Base-by-base conservation (phyloP, 1,140 invertebrate genomes). In the Zelostemma sp. region DNA sequence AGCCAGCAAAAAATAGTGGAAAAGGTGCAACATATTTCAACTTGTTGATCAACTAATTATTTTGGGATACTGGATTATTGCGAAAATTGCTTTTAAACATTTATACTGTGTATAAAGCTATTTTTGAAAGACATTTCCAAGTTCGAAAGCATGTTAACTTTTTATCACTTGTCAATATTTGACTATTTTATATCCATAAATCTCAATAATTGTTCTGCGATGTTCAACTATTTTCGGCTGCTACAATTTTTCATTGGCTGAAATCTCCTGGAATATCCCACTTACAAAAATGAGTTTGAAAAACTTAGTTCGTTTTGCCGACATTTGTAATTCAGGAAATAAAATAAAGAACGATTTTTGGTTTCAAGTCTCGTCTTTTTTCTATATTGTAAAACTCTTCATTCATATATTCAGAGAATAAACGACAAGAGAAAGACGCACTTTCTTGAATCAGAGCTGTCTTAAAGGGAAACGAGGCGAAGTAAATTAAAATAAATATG, bases 21-120 rank as follows among this genome's bases (percentile, higher is more conserved):
- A 86, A 90, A 66, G 96, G 95, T 15, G 92, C 93, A n/a, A 92
- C 95, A 1, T 93, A 94, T 81, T 93, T 97, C 80, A 93, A 97
- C 84, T 78, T 97, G 51, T 87, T 95, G 83, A 89, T 97, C 11
- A 95, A 97, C 84, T 91, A 31, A 59, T 25, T 47, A 59, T n/a
- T 59, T 51, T 54, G 63, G 54, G 59, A 55, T 48, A 55, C 55
- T 25, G 63, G 63, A 43, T 66, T 54, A 55, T 66, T 66, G 53
- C 63, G 3, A 16, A 45, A 45, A 45, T 15, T 45, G 16, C 21
- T 25, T 14, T 38, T n/a, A n/a, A 38, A 5, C 35, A 38, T n/a
- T 38, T 11, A 14, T n/a, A 38, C n/a, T 38, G 3, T n/a, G 12
- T 3, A 14, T 11, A 38, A 38, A 38, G 35, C 35, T 11, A 38